Conservation (phyloP, 2,113 vertebrate species). For the Terrapene triunguis region DNA sequence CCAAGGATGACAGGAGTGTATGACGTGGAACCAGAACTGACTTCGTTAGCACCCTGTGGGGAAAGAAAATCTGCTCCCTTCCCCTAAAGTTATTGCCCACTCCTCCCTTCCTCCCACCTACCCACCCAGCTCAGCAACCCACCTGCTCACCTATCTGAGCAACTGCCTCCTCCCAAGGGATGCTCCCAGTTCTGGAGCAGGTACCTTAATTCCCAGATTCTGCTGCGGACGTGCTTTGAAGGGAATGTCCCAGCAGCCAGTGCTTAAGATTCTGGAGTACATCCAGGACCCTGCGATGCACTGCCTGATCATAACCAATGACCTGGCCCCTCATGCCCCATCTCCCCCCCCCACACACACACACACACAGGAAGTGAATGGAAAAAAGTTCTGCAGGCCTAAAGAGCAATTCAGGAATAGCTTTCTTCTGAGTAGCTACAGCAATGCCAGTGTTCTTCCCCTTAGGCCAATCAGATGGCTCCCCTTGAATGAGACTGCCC, state of each 20-base stretch:
- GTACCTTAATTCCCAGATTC: neutral
- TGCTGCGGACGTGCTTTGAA: neutral
- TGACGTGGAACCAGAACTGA: neutral
- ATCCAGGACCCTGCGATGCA: neutral
- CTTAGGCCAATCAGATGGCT: neutral
- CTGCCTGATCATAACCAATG: neutral
- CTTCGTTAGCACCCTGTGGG: neutral
- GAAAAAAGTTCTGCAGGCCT: neutral
- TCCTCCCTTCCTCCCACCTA: neutral
- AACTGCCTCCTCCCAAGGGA: neutral
- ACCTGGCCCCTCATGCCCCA: neutral
- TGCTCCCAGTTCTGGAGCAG: neutral
- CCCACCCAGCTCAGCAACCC: neutral
- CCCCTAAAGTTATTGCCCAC: neutral
- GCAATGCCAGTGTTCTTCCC: neutral
- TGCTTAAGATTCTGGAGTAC: neutral
- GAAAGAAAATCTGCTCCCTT: neutral
- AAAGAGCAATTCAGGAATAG: neutral
- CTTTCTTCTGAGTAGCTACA: neutral
- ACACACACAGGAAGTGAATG: neutral
- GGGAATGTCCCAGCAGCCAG: neutral
- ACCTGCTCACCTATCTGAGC: neutral
- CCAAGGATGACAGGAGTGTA: neutral
- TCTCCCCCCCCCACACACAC: neutral
- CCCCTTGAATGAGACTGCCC: rapidly evolving